Evolutionary conservation across 2,113 vertebrate species (phyloP).

Genomic region (Turnix velox): DNA sequence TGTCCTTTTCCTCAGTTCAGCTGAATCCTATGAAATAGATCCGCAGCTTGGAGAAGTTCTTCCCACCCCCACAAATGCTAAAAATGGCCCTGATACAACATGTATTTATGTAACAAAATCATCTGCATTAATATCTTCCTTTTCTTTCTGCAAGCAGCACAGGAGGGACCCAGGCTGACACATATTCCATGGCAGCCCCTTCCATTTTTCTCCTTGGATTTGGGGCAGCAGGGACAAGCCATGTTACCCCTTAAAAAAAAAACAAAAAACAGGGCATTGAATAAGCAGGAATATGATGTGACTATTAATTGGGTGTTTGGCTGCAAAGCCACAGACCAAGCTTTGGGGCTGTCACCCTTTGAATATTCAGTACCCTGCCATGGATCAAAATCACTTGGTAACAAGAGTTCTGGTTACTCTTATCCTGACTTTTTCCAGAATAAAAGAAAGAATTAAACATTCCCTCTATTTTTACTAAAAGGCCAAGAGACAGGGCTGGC

Average conservation of each 20-base stretch:
- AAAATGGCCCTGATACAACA: constrained; percentile 71
- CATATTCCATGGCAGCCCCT: constrained; percentile 32
- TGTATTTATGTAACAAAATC: constrained; percentile 73
- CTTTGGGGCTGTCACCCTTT: background rate
- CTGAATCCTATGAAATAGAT: constrained; percentile 66
- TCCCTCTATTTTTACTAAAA: background rate
- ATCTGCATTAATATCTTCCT: constrained; percentile 65
- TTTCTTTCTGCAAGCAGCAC: constrained; percentile 46
- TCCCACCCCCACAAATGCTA: constrained; percentile 70
- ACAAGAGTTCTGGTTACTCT: background rate
- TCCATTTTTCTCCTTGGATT: constrained; percentile 6
- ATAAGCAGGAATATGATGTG: background rate
- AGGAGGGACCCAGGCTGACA: constrained; percentile 41
- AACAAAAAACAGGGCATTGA: background rate
- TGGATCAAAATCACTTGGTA: background rate
- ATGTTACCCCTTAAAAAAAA: background rate
- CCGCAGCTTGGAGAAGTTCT: constrained; percentile 68
- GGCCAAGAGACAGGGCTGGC: background rate
- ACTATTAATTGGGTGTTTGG: background rate
- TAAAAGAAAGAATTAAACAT: background rate
- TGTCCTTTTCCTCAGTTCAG: constrained; percentile 64
- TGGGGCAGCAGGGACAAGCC: background rate
- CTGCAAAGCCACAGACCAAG: background rate
- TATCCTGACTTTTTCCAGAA: background rate
- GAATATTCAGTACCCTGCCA: background rate